Percentiles rank a stretch among this genome's conserved stretches.
These are phyloP conservation scores for Coturnix japonica DNA, from an alignment of 2,113 vertebrate species.

Conservation along the genomic window DNA sequence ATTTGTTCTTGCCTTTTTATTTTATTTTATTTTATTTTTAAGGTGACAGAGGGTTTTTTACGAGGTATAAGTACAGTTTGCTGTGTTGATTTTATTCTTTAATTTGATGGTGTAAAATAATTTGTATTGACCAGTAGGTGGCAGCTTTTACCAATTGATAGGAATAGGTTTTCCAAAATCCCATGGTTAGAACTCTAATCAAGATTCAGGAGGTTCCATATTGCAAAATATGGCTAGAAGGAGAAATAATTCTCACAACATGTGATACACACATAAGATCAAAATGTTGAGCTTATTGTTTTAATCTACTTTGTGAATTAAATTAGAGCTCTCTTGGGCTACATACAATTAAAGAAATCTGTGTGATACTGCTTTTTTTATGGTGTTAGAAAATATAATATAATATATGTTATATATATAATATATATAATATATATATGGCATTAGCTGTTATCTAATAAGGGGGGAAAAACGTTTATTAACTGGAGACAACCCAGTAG, in stretches of 20 bases:
- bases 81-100: neutral
- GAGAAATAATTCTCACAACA: neutral
- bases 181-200: neutral
- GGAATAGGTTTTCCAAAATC: neutral
- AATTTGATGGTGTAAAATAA: neutral
- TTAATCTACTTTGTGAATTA: neutral
- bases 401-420: no score
- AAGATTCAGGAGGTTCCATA: conserved; percentile 24
- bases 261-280: neutral
- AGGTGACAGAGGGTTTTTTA: neutral
- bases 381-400: neutral
- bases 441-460: neutral
- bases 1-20: neutral
- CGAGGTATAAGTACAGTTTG: neutral
- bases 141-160: conserved; percentile 76
- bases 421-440: neutral
- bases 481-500: neutral
- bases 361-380: neutral
- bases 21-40: neutral
- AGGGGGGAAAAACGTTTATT: neutral
- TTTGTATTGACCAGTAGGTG: conserved; percentile 76
- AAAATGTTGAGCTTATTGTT: neutral
- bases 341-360: neutral
- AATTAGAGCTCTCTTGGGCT: neutral
- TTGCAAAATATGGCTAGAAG: neutral